These are phyloP conservation scores for Acrobasis consociella DNA, from an alignment of 2,888 invertebrate genomes.

Conservation along the genomic window DNA sequence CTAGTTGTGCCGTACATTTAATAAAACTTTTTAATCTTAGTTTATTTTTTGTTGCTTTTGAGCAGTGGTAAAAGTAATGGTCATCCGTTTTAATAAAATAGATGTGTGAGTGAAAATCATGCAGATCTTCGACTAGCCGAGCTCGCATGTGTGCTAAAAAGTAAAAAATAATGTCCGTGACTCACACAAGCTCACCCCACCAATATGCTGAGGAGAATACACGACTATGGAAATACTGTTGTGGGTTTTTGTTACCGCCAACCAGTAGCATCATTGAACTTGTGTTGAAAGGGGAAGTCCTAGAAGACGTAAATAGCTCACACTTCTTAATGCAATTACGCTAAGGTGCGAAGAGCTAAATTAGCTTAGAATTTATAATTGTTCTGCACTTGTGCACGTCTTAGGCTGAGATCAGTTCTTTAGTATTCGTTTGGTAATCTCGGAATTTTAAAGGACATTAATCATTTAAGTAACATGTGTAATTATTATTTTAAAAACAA, in stretches of 20 bases:
- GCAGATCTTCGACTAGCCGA: background rate
- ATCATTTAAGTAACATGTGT: too few relatives aligned
- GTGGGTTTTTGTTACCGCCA: slow-evolving; percentile 2
- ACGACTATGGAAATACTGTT: slow-evolving; percentile 35
- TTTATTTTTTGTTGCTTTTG: too few relatives aligned
- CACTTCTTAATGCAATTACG: background rate
- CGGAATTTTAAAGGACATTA: too few relatives aligned
- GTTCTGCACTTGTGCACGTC: too few relatives aligned
- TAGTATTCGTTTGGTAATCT: too few relatives aligned
- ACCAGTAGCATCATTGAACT: slow-evolving; percentile 39
- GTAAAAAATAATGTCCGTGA: slow-evolving; percentile 49
- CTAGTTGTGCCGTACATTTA: too few relatives aligned
- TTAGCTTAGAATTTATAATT: too few relatives aligned
- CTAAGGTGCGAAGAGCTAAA: slow-evolving; percentile 5
- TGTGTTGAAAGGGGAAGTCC: slow-evolving; percentile 30
- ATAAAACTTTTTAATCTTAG: too few relatives aligned
- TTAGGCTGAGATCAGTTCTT: too few relatives aligned
- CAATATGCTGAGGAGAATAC: slow-evolving; percentile 47
- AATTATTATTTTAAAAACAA: too few relatives aligned
- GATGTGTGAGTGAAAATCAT: background rate
- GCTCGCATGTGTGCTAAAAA: slow-evolving; percentile 13
- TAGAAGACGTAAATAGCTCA: slow-evolving; percentile 1
- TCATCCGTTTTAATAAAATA: too few relatives aligned
- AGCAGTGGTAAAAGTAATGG: too few relatives aligned
- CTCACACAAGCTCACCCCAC: slow-evolving; percentile 43